Conservation (phyloP, 2,797 vertebrate genomes). For the Bryconaethiops microstoma region DNA sequence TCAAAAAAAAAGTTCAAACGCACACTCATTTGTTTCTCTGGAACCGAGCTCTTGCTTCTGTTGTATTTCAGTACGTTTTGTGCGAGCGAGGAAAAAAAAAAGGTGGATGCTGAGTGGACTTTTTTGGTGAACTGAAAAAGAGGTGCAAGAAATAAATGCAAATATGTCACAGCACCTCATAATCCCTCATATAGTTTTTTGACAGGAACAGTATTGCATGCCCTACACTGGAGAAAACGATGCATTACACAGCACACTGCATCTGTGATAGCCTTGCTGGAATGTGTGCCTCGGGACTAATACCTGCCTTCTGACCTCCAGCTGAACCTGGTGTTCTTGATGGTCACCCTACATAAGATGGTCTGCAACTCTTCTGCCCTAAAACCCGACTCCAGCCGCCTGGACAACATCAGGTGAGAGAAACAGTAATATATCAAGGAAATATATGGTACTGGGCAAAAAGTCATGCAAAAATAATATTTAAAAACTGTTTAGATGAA, state of each 20-base stretch:
- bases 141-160: not conserved
- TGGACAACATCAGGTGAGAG: slow-evolving; percentile 93
- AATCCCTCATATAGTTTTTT: not conserved
- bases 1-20: not conserved
- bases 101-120: not conserved
- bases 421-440: not conserved
- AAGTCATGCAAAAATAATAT: too few species aligned
- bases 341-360: slow-evolving; percentile 95
- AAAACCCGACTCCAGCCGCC: slow-evolving; percentile 90
- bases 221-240: not conserved
- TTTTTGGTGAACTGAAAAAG: not conserved
- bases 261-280: not conserved
- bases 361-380: slow-evolving; percentile 88
- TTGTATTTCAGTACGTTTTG: not conserved
- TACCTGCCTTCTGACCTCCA: slow-evolving; percentile 60
- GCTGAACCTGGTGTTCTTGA: slow-evolving; percentile 92
- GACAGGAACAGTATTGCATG: not conserved
- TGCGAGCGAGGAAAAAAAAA: not conserved
- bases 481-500: too few species aligned
- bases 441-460: not conserved
- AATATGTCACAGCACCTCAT: not conserved
- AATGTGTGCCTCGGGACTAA: slow-evolving; percentile 14
- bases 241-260: not conserved
- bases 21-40: slow-evolving; percentile 39
- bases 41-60: not conserved